Evolutionary conservation across 2,888 invertebrate genomes (phyloP).

Genomic region (Mesochorus sp.): DNA sequence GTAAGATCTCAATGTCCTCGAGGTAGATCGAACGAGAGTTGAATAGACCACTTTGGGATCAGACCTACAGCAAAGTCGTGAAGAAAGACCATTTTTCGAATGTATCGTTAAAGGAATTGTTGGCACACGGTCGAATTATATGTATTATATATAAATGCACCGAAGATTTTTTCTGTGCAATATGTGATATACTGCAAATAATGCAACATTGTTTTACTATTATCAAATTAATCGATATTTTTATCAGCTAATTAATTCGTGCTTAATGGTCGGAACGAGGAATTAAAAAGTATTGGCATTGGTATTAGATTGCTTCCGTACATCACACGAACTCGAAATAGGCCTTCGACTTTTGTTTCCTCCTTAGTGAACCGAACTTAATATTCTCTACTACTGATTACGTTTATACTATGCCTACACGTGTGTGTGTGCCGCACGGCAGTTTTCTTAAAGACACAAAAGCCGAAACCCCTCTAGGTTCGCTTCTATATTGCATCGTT

Average conservation of each 20-base stretch:
- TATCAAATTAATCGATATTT: constrained; percentile 18
- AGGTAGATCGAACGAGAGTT: constrained; percentile 56
- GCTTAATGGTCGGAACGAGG: neutral
- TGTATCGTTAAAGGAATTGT: too few relatives aligned
- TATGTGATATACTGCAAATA: neutral
- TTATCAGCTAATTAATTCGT: constrained; percentile 21
- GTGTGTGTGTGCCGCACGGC: constrained; percentile 12
- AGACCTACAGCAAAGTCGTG: constrained; percentile 54
- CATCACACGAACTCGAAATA: neutral
- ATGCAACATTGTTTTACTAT: constrained; percentile 9
- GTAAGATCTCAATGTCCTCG: constrained; percentile 58
- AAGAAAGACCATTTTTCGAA: constrained; percentile 42
- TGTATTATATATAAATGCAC: neutral
- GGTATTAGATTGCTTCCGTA: constrained; percentile 37
- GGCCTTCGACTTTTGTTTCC: constrained; percentile 33
- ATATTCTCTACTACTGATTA: constrained; percentile 11
- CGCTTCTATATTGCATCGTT: constrained; percentile 53
- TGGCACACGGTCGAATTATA: neutral
- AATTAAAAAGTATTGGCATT: constrained; percentile 3
- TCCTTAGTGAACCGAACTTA: constrained; percentile 27
- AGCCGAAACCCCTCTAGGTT: constrained; percentile 46
- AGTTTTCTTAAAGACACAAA: constrained; percentile 58
- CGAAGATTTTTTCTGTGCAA: neutral
- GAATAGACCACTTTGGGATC: constrained; percentile 57
- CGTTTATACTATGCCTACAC: neutral